A percentile compares a stretch with the other conserved stretches of the same genome.
phyloP scores from a whole-genome alignment of 1,140 invertebrate species.

The Physella acuta region DNA sequence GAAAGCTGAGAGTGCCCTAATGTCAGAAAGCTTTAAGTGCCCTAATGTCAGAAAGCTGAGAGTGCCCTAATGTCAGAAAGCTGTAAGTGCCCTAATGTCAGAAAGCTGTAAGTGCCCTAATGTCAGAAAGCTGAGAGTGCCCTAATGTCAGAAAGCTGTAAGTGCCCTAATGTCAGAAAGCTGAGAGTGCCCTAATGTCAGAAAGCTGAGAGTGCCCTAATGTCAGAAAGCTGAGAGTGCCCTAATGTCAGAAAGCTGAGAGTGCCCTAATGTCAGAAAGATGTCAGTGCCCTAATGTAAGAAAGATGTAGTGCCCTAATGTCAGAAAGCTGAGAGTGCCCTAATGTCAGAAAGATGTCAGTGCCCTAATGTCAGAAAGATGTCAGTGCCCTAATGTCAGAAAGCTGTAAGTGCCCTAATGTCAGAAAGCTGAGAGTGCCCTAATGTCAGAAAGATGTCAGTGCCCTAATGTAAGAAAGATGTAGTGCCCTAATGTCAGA shows the following conservation, averaged over 20 bases:
- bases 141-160: slow-evolving; percentile 47
- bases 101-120: slow-evolving; percentile 48
- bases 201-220: slow-evolving; percentile 47
- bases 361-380: slow-evolving; percentile 42
- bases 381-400: slow-evolving; percentile 43
- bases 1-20: slow-evolving; percentile 47
- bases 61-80: slow-evolving; percentile 43
- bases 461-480: slow-evolving; percentile 25
- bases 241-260: slow-evolving; percentile 46
- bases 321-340: slow-evolving; percentile 53
- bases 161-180: slow-evolving; percentile 43
- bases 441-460: slow-evolving; percentile 49
- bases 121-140: slow-evolving; percentile 52
- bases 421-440: slow-evolving; percentile 51
- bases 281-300: slow-evolving; percentile 41
- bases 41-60: slow-evolving; percentile 46
- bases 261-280: slow-evolving; percentile 43
- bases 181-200: slow-evolving; percentile 44
- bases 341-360: slow-evolving; percentile 49
- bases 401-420: slow-evolving; percentile 47
- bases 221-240: slow-evolving; percentile 52
- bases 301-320: too few relatives aligned
- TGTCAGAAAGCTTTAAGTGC: slow-evolving; percentile 52
- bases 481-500: too few relatives aligned
- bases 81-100: slow-evolving; percentile 45